Base-by-base conservation (phyloP, 2,888 invertebrate genomes). In the Lycia hirtaria region DNA sequence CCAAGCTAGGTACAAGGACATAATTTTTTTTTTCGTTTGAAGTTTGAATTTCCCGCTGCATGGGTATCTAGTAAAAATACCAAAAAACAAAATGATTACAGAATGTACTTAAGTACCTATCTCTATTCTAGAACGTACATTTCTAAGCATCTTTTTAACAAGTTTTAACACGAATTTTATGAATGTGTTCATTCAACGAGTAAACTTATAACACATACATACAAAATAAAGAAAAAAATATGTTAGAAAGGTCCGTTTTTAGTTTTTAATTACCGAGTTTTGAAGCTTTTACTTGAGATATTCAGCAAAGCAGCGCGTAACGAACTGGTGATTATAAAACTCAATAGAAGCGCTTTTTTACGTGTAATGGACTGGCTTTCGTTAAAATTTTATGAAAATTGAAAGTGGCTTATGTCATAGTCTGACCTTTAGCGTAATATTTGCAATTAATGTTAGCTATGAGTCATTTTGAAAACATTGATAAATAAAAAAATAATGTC, bases 251-350 rank as follows among this genome's bases (percentile, higher is more conserved):
- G 78, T 76, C 72, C 71, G 75, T 75, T 77, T 83, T 80, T 77
- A 80, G 78, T 81, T 81, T 79, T 83, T 80, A 81, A 82, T 79
- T 53, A 76, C 75, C 73, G 72, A 73, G 72, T 71, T 79, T 80
- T 81, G 72, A 83, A 81, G 75, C 77, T 82, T 60, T 83, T 80
- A 76, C 78, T 80, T 80, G 65, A 67, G 64, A 75, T 80, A 76
- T 81, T 77, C 79, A 78, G 79, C 77, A 78, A 81, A 82, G 83
- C 68, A 75, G 81, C 82, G 80, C 86, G 85, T 85, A 86, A 87
- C 81, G 88, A 86, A 83, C 83, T 77, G 80, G 74, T 85, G 85
- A 87, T 85, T 86, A 85, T 83, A 82, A 82, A 80, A 80, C 76
- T 83, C 72, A 80, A 84, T 85, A 81, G 82, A 83, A 75, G 75